Percentiles rank a stretch among this genome's conserved stretches.
Conservation (phyloP, 2,888 invertebrate genomes). For the Smittia aterrima region DNA sequence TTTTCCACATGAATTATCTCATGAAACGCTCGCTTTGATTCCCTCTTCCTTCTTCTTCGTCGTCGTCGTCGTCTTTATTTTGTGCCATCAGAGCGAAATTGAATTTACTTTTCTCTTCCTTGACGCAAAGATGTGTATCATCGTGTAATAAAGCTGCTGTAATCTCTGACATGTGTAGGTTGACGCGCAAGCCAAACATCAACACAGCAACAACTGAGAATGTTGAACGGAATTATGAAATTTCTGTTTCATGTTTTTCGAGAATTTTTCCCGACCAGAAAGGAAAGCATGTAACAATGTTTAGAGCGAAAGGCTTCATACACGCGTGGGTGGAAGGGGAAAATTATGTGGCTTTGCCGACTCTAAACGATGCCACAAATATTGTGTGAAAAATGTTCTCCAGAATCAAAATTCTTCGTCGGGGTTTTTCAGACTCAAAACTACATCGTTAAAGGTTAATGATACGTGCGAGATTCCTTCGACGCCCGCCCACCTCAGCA, state of each 20-base stretch:
- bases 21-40: constrained; percentile 9
- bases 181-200: background rate
- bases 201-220: background rate
- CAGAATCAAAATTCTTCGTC: constrained; percentile 23
- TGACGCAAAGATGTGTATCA: background rate
- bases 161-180: constrained; percentile 35
- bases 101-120: constrained; percentile 28
- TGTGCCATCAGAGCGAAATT: constrained; percentile 19
- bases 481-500: background rate
- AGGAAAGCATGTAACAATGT: constrained; percentile 13
- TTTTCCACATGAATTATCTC: constrained; percentile 40
- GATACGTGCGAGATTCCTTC: constrained; percentile 6
- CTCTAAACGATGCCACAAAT: constrained; percentile 33
- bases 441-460: constrained; percentile 33
- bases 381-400: constrained; percentile 37
- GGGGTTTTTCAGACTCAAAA: background rate
- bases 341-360: constrained; percentile 36
- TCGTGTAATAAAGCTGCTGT: constrained; percentile 23
- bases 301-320: background rate
- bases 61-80: too few relatives aligned
- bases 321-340: background rate
- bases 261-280: constrained; percentile 24
- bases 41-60: background rate
- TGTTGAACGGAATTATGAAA: constrained; percentile 7
- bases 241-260: constrained; percentile 20